These are phyloP conservation scores for Heliothis virescens DNA, from an alignment of 1,140 invertebrate species.

Conservation along the genomic window DNA sequence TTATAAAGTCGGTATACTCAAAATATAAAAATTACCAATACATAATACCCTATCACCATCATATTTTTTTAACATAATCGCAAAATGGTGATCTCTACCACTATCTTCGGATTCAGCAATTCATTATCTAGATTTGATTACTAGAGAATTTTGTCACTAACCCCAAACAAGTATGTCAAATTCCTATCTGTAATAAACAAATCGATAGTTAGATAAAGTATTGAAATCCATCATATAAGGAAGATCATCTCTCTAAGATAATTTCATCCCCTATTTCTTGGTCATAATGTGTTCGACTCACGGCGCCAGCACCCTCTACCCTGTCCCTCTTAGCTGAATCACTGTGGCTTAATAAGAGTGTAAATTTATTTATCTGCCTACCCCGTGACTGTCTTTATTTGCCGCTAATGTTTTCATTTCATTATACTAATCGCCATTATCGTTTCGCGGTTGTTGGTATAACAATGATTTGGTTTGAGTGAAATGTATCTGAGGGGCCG, in stretches of 20 bases:
- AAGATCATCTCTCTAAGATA: slow-evolving; percentile 24
- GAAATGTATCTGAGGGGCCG: slow-evolving; percentile 18
- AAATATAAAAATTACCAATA: no score
- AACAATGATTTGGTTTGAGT: slow-evolving; percentile 30
- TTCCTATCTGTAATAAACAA: no score
- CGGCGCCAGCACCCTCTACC: slow-evolving; percentile 22
- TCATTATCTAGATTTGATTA: no score
- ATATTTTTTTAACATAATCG: no score
- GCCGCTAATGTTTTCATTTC: slow-evolving; percentile 52
- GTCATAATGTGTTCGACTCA: background rate
- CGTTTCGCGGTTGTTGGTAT: slow-evolving; percentile 34
- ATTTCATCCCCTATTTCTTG: slow-evolving; percentile 1
- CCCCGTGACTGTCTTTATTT: slow-evolving; percentile 56
- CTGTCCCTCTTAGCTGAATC: slow-evolving; percentile 55
- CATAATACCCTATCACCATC: no score
- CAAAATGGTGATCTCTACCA: background rate
- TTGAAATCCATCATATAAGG: background rate
- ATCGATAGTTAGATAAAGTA: no score
- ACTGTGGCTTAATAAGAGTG: slow-evolving; percentile 57
- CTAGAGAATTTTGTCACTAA: no score
- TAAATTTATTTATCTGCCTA: slow-evolving; percentile 57
- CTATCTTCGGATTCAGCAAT: no score
- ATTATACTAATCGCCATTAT: slow-evolving; percentile 49
- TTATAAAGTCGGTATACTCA: no score
- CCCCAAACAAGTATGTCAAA: no score